These are phyloP conservation scores for Rostratula benghalensis DNA, from an alignment of 2,113 vertebrate genomes.

Conservation along the genomic window DNA sequence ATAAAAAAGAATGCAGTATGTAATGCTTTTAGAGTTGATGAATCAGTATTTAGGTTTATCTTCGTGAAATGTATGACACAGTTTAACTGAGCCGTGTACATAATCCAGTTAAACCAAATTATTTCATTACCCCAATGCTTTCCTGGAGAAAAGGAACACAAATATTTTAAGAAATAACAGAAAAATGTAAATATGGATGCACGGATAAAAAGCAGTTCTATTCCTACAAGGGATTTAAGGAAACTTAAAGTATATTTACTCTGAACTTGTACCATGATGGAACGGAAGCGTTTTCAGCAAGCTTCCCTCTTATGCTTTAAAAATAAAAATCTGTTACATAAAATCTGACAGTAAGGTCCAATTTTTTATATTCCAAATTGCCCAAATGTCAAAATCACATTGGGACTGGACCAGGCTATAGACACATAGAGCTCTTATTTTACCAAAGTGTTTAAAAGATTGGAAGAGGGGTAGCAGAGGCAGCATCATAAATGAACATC, in stretches of 20 bases:
- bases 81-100: neutral
- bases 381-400: neutral
- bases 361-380: neutral
- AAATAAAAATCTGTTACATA: neutral
- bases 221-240: neutral
- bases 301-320: neutral
- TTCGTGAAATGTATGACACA: neutral
- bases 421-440: neutral
- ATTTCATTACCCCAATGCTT: neutral
- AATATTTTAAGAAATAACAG: neutral
- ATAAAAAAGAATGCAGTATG: neutral
- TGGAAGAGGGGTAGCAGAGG: neutral
- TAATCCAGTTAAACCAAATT: neutral
- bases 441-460: neutral
- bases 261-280: neutral
- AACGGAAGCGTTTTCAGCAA: neutral
- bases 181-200: neutral
- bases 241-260: neutral
- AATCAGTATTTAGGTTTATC: neutral
- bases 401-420: neutral
- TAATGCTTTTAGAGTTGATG: neutral
- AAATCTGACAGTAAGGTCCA: neutral
- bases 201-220: neutral
- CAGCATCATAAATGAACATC: accelerated
- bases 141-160: neutral